Percentiles rank a stretch among this genome's conserved stretches.
Evolutionary conservation across 2,113 vertebrate species (phyloP).

Genomic region (Sinocyclocheilus anshuiensis): DNA sequence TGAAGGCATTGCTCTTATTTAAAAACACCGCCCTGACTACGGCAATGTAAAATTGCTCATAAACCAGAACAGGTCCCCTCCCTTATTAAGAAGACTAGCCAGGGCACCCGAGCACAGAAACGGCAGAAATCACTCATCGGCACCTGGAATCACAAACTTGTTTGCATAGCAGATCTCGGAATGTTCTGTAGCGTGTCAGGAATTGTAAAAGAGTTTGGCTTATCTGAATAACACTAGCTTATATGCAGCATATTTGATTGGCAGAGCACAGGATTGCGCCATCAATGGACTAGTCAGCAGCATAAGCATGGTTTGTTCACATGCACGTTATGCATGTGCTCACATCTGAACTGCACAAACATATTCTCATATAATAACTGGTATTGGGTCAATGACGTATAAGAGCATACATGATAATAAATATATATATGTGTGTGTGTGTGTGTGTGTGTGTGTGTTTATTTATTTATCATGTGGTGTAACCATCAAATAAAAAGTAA

Average conservation of each 20-base stretch:
- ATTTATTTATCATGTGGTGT: neutral
- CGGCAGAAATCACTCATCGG: slow-evolving; percentile 29
- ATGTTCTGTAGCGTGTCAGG: slow-evolving; percentile 33
- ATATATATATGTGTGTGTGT: no score
- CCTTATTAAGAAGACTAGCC: neutral
- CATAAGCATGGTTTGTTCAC: slow-evolving; percentile 8
- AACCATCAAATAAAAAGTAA: neutral
- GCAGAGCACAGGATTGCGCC: neutral
- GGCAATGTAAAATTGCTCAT: neutral
- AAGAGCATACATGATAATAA: neutral
- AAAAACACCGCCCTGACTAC: neutral
- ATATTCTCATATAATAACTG: slow-evolving; percentile 2
- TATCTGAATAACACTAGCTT: slow-evolving; percentile 26
- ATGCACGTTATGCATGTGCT: neutral
- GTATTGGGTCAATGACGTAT: neutral
- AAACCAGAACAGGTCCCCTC: slow-evolving; percentile 5
- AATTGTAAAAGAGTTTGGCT: slow-evolving; percentile 36
- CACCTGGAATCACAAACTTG: slow-evolving; percentile 44
- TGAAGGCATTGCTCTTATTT: slow-evolving; percentile 14
- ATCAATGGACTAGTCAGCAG: slow-evolving; percentile 40
- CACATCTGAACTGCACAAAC: neutral
- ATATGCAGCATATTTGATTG: neutral
- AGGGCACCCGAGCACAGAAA: slow-evolving; percentile 11
- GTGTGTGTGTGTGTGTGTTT: neutral
- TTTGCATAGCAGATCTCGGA: slow-evolving; percentile 40